Percentiles rank a stretch among this genome's conserved stretches.
Conservation (phyloP, 2,797 vertebrate species). For the Chromis chromis region DNA sequence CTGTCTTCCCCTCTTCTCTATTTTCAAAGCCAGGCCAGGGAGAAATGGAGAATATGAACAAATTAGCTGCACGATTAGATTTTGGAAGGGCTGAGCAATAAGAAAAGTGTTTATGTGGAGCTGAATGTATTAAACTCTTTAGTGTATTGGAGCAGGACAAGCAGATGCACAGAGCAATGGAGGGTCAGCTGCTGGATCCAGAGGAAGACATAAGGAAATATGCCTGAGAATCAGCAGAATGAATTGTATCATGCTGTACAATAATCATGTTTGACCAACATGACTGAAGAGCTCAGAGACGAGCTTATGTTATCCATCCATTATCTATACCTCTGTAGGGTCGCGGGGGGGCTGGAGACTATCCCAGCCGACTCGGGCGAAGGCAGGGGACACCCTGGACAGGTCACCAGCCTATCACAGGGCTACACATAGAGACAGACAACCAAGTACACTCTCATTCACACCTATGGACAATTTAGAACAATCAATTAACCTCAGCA, state of each 20-base stretch:
- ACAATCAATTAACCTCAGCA: no score
- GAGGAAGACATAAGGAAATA: constrained; percentile 37
- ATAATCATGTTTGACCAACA: constrained; percentile 22
- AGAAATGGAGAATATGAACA: constrained; percentile 67
- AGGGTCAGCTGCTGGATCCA: constrained; percentile 19
- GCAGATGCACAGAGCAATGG: neutral
- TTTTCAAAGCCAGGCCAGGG: constrained; percentile 57
- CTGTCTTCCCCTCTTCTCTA: constrained; percentile 34
- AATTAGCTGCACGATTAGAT: constrained; percentile 57
- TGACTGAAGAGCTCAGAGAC: constrained; percentile 16
- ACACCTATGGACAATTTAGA: no score
- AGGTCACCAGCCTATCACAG: no score
- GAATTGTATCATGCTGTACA: constrained; percentile 19
- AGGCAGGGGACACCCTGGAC: no score
- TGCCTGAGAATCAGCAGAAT: constrained; percentile 24
- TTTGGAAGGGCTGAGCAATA: constrained; percentile 1
- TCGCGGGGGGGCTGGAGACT: no score
- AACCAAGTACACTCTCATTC: no score
- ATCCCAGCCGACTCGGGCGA: no score
- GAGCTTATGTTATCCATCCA: neutral
- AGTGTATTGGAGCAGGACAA: constrained; percentile 35
- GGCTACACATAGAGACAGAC: no score
- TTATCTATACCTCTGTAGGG: no score
- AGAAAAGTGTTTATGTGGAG: constrained; percentile 45
- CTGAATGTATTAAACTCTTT: constrained; percentile 36